Percentiles rank a stretch among this genome's conserved stretches.
These are phyloP conservation scores for Amphiprion clarkii DNA, from an alignment of 2,797 vertebrate species.

Conservation along the genomic window DNA sequence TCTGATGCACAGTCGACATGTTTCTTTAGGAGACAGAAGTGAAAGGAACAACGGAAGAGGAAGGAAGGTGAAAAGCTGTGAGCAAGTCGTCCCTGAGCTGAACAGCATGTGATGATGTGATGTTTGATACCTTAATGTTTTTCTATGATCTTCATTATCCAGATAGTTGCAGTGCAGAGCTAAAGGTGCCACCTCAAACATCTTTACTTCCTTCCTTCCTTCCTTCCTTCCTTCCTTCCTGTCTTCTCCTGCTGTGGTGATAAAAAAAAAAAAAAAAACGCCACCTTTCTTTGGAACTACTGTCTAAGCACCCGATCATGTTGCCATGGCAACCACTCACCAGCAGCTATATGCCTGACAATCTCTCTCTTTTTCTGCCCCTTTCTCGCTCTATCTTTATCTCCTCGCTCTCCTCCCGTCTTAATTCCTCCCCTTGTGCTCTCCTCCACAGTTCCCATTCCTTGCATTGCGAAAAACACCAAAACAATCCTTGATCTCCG, in stretches of 20 bases:
- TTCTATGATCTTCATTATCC: conserved; percentile 4
- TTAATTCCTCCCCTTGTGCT: conserved; percentile 30
- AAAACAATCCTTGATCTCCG: conserved; percentile 36
- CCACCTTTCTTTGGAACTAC: conserved; percentile 67
- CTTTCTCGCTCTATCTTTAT: conserved; percentile 16
- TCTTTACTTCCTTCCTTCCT: conserved; percentile 21
- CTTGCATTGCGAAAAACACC: conserved; percentile 16
- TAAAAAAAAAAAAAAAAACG: conserved; percentile 76
- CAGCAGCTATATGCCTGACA: conserved; percentile 37
- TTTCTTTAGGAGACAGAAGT: background rate
- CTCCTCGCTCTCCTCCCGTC: conserved; percentile 22
- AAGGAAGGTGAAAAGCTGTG: conserved; percentile 6
- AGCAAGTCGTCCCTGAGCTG: conserved; percentile 15
- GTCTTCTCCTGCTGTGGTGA: conserved; percentile 45
- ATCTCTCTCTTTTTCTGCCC: conserved; percentile 7
- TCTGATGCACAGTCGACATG: background rate
- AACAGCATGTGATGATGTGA: conserved; percentile 27
- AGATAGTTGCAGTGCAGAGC: background rate
- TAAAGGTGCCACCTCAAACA: conserved; percentile 45
- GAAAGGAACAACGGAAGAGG: background rate
- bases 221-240: background rate
- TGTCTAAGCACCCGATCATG: conserved; percentile 67
- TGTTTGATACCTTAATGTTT: conserved; percentile 19
- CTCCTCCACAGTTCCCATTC: conserved; percentile 4
- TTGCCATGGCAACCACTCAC: conserved; percentile 82